Evolutionary conservation across 2,888 invertebrate genomes (phyloP), one percentile per base, ranked within the genome.

Genomic region (Willowsia nigromaculata): DNA sequence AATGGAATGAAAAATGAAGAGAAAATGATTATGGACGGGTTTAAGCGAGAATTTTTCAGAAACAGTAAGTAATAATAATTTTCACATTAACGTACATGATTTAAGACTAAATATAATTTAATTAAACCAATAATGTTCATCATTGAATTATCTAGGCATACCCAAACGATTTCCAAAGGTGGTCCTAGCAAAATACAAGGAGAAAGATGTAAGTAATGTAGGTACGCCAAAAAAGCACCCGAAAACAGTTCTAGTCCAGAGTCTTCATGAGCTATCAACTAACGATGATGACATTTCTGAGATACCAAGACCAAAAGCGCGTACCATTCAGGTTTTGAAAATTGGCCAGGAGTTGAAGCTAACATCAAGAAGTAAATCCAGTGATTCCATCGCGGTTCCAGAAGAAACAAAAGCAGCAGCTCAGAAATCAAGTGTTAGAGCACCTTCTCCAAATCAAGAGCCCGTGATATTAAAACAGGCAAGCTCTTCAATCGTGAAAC

Each of bases 31-130:
- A 25, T 82, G 30, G 11, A 82, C 7, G 30, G 18, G 11, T 82
- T 82, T 47, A 65, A 40, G 25, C 37, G 30, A 22, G 62, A 40
- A 33, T 62, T 81, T 40, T 62, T 25, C 9, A 1, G 30, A 25
- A 81, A 81, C 15, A 30, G 65, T 82, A 68, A 68, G 59, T 47
- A 15, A 4, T 68, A 68, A 13, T 33, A 33, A 68, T 33, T n/a
- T 5, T 25, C 15, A 59, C 5, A 25, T 25, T 25, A 53, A 53
- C 6, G 13, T n/a, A 53, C 15, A n/a, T 53, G n/a, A 15, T 53
- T 53, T n/a, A 15, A n/a, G n/a, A n/a, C 15, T 53, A 11, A n/a
- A n/a, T 53, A n/a, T n/a, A 53, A 53, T 7, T 4, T 4, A 53
- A 7, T 53, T n/a, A 15, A 15, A 15, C n/a, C 3, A 15, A 53